These are phyloP conservation scores for Microplitis manilae DNA, from an alignment of 2,888 invertebrate species.

Conservation along the genomic window DNA sequence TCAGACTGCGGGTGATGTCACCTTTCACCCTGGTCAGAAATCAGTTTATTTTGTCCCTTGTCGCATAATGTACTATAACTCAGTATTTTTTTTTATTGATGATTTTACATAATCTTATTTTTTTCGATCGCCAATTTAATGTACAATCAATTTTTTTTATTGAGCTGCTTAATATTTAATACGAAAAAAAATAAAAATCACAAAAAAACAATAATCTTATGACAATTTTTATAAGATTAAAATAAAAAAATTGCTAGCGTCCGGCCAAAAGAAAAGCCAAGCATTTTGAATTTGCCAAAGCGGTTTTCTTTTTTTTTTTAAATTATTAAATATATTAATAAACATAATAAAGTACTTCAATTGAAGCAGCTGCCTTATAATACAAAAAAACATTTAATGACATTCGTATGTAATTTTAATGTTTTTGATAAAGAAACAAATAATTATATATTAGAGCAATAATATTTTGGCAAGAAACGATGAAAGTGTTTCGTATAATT, in stretches of 20 bases:
- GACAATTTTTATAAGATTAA: constrained; percentile 15
- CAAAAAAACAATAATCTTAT: constrained; percentile 21
- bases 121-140: constrained; percentile 15
- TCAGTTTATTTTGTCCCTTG: too few relatives aligned
- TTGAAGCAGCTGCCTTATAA: constrained; percentile 49
- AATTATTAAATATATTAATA: constrained; percentile 31
- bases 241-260: constrained; percentile 41
- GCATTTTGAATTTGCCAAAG: constrained; percentile 24
- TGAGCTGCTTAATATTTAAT: constrained; percentile 49
- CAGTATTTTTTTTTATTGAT: constrained; percentile 10
- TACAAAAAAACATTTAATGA: constrained; percentile 23
- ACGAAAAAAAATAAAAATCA: constrained; percentile 43
- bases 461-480: constrained; percentile 50
- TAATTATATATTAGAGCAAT: constrained; percentile 61
- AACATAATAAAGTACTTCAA: constrained; percentile 41
- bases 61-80: too few relatives aligned
- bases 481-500: constrained; percentile 50
- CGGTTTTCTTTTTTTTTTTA: constrained; percentile 24
- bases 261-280: constrained; percentile 47
- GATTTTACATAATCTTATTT: constrained; percentile 24
- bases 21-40: too few relatives aligned
- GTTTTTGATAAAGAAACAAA: constrained; percentile 35
- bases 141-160: constrained; percentile 29
- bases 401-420: too few relatives aligned
- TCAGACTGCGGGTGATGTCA: too few relatives aligned